Evolutionary conservation across 2,888 invertebrate genomes (phyloP), one percentile per base, ranked within the genome.

Genomic region (Lasioglossum lativentre): DNA sequence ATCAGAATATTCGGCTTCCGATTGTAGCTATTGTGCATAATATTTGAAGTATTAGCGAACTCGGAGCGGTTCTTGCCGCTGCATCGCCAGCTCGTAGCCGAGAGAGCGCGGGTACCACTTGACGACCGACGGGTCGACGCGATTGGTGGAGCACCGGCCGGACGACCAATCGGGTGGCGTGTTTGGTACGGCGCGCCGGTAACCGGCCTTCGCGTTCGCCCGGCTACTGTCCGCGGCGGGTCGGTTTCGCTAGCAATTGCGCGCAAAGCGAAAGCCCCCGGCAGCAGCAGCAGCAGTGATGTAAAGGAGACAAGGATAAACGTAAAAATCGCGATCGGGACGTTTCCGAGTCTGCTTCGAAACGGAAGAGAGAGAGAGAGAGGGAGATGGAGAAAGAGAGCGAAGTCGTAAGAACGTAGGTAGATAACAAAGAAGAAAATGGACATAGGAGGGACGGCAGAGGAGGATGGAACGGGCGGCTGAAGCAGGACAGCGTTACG

Each of bases 121-220:
- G 77, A 83, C 63, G 47, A 86, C 34, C 30, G 63, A 66, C 16
- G 30, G 30, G n/a, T 12, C n/a, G 66, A 34, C 45, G 78, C 38
- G 77, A 88, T 88, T 89, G 88, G 88, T 42, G 27, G 72, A 10
- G 8, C 12, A 10, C 10, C 8, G 27, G 12, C 12, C 14, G 40
- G 5, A 10, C 40, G n/a, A 40, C 86, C 88, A 88, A 88, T 88
- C 82, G 42, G 42, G 42, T 27, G 77, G 5, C 27, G 1, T n/a
- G 56, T 80, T 85, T 77, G 52, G 45, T 42, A 34, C 73, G 78
- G 81, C 85, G 82, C 89, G 80, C 82, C 82, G 86, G 89, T 73
- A 77, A 70, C 79, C 86, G 87, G 71, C 56, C 84, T 83, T 85
- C 78, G 71, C 56, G 79, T 83, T 85, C 78, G 86, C 42, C 75